phyloP scores from a whole-genome alignment of 2,888 invertebrate genomes.

The Cactoblastis cactorum region DNA sequence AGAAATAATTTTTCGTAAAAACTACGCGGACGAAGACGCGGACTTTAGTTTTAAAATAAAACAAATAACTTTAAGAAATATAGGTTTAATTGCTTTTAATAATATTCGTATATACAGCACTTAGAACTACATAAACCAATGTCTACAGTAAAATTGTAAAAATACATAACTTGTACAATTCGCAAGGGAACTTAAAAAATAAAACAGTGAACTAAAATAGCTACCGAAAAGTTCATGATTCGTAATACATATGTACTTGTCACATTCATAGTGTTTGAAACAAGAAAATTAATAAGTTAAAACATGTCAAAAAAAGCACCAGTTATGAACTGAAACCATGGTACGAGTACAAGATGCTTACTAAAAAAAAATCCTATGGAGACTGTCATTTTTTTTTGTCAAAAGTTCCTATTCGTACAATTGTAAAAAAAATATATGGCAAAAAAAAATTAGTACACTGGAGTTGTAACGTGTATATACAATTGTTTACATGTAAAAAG shows the following conservation, averaged over 20 bases:
- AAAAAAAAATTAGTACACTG: no score
- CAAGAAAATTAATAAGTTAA: constrained; percentile 9
- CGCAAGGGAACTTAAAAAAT: constrained; percentile 33
- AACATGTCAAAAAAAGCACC: constrained; percentile 11
- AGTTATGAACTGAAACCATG: constrained; percentile 5
- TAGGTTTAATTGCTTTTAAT: constrained; percentile 77
- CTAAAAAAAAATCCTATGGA: not conserved
- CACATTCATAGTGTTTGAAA: not conserved
- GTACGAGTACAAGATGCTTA: not conserved
- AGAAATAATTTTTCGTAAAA: no score
- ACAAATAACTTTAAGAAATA: constrained; percentile 61
- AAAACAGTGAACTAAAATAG: constrained; percentile 18
- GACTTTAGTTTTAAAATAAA: constrained; percentile 20
- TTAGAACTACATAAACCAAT: constrained; percentile 69
- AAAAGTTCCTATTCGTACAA: not conserved
- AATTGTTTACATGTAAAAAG: no score
- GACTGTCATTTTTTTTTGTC: not conserved
- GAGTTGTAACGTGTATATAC: no score
- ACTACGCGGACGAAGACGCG: no score
- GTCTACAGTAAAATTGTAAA: constrained; percentile 73
- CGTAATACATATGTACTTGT: constrained; percentile 12
- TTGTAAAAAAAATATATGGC: no score
- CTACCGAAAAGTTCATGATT: constrained; percentile 14
- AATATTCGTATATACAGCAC: constrained; percentile 67
- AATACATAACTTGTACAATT: constrained; percentile 56